Percentiles rank a stretch among this genome's conserved stretches.
Conservation (phyloP, 2,113 vertebrate species). For the Forbesichthys papilliferus region DNA sequence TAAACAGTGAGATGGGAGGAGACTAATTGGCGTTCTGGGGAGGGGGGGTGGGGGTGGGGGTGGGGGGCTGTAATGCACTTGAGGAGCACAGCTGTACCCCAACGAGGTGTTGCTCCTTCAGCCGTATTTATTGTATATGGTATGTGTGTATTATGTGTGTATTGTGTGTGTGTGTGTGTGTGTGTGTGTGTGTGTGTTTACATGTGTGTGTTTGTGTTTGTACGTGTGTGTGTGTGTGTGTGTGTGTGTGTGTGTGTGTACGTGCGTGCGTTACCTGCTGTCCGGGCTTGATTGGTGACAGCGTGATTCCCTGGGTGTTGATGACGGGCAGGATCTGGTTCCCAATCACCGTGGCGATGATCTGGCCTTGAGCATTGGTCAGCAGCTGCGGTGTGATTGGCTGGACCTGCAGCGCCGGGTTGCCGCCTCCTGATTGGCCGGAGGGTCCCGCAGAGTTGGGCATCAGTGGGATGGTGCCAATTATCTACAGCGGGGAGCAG, state of each 20-base stretch:
- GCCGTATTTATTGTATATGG: not conserved
- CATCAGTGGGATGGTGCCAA: constrained; percentile 98
- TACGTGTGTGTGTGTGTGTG: not conserved
- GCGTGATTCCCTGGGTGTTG: constrained; percentile 99
- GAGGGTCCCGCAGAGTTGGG: constrained; percentile 89
- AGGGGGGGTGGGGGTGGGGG: too few relatives aligned
- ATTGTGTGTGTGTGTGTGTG: not conserved
- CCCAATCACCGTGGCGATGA: constrained; percentile 98
- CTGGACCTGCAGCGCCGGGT: constrained; percentile 95
- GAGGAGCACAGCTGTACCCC: too few relatives aligned
- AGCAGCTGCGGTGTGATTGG: constrained; percentile 97
- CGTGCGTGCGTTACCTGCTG: constrained; percentile 85
- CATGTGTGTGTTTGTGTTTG: not conserved
- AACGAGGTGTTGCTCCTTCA: too few relatives aligned
- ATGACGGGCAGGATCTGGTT: constrained; percentile 99
- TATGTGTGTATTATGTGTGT: not conserved
- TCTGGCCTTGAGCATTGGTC: constrained; percentile 99
- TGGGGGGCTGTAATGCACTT: too few relatives aligned
- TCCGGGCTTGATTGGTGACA: constrained; percentile 96
- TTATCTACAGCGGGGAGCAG: constrained; percentile 85
- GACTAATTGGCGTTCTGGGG: too few relatives aligned
- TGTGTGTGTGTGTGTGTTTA: not conserved
- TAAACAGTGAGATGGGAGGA: too few relatives aligned
- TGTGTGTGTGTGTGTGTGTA: not conserved
- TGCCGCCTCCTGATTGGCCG: constrained; percentile 86